Conservation (phyloP, 2,888 invertebrate genomes). For the Dryococelus australis region DNA sequence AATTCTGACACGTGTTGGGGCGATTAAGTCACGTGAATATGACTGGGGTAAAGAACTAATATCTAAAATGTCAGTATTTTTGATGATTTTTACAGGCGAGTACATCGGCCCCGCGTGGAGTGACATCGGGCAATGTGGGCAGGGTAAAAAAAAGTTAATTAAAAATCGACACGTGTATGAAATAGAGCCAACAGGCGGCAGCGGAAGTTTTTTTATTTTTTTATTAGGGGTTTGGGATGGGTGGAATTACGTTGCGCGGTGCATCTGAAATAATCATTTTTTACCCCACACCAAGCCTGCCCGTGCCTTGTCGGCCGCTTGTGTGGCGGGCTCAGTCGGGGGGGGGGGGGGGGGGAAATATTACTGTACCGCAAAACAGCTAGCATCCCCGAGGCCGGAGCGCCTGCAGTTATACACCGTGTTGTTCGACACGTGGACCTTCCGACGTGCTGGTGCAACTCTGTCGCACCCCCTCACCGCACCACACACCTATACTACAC, state of each 20-base stretch:
- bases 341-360: not conserved
- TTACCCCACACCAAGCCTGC: not conserved
- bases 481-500: too few relatives aligned
- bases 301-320: not conserved
- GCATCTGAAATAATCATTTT: slow-evolving; percentile 6
- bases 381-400: not conserved
- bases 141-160: not conserved
- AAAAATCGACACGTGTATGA: slow-evolving; percentile 16
- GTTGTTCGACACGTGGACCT: not conserved
- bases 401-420: not conserved
- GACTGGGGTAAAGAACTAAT: not conserved
- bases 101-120: not conserved
- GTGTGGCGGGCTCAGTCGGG: not conserved
- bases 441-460: not conserved
- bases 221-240: not conserved
- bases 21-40: not conserved
- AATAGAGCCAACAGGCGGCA: slow-evolving; percentile 9
- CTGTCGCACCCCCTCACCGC: too few relatives aligned
- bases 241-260: not conserved
- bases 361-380: not conserved
- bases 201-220: not conserved
- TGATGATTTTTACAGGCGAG: slow-evolving; percentile 11
- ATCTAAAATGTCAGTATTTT: slow-evolving; percentile 28
- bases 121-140: not conserved
- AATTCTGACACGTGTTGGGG: not conserved